Conservation (phyloP, 2,888 invertebrate genomes). For the Noctuana brunneofusca region DNA sequence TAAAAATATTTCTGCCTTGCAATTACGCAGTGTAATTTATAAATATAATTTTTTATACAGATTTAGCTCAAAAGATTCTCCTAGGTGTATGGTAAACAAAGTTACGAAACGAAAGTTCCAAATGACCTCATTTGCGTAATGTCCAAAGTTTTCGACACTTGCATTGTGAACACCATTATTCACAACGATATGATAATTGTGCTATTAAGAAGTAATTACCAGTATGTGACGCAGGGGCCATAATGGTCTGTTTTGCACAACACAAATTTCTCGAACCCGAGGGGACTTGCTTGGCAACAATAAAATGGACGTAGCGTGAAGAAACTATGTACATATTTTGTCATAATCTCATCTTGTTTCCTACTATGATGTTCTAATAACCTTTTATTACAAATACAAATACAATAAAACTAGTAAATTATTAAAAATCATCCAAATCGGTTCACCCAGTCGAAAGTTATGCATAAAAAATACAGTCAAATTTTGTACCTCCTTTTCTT, state of each 20-base stretch:
- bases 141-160: slow-evolving; percentile 24
- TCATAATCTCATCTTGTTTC: background rate
- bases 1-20: too few relatives aligned
- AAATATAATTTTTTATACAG: background rate
- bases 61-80: background rate
- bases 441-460: too few relatives aligned
- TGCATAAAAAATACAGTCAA: too few relatives aligned
- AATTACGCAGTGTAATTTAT: background rate
- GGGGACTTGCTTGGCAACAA: background rate
- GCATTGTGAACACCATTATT: slow-evolving; percentile 14
- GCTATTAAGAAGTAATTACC: slow-evolving; percentile 11
- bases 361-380: too few relatives aligned
- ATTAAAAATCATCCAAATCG: too few relatives aligned
- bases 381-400: too few relatives aligned
- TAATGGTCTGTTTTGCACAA: slow-evolving; percentile 2
- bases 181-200: slow-evolving; percentile 15
- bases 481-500: too few relatives aligned
- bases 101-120: slow-evolving; percentile 23
- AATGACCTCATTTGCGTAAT: slow-evolving; percentile 21
- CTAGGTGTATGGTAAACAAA: background rate
- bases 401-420: too few relatives aligned
- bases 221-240: slow-evolving; percentile 9
- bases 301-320: background rate
- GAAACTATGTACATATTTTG: background rate
- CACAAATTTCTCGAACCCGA: background rate